A percentile compares a stretch with the other conserved stretches of the same genome.
Conservation (phyloP, 2,888 invertebrate genomes). For the Limenitis arthemis region DNA sequence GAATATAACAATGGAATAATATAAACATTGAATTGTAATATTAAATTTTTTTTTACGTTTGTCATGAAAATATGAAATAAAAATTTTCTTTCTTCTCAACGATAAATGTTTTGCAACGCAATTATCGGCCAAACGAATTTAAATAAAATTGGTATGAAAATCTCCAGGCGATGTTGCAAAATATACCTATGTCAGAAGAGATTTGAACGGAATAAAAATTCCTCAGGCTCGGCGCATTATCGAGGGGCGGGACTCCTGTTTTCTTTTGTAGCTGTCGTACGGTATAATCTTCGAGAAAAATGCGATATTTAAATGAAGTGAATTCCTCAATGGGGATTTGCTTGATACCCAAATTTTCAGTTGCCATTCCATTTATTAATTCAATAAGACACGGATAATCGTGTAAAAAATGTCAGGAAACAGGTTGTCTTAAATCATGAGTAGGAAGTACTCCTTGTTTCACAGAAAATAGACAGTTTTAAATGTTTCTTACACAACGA, state of each 20-base stretch:
- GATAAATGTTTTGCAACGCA: conserved; percentile 64
- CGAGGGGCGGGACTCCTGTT: conserved; percentile 66
- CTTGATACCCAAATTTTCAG: conserved; percentile 55
- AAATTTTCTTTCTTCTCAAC: conserved; percentile 59
- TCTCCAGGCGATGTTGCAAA: conserved; percentile 66
- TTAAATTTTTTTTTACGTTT: conserved; percentile 28
- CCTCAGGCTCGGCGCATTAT: conserved; percentile 67
- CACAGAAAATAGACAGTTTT: background rate
- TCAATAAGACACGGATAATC: conserved; percentile 39
- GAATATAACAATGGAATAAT: too few species aligned
- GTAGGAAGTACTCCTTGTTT: background rate
- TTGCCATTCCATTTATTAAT: conserved; percentile 60
- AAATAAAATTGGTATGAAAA: conserved; percentile 71
- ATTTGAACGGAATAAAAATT: conserved; percentile 72
- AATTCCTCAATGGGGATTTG: conserved; percentile 62
- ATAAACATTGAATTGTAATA: background rate
- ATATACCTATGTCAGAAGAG: conserved; percentile 71
- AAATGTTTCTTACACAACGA: background rate
- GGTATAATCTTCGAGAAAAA: conserved; percentile 73
- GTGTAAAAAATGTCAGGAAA: conserved; percentile 30
- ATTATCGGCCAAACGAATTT: conserved; percentile 66
- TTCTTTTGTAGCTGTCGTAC: conserved; percentile 72
- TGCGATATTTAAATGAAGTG: conserved; percentile 72
- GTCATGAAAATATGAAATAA: too few species aligned
- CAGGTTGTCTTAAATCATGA: conserved; percentile 32